Conservation (phyloP, 2,797 vertebrate genomes). For the Gallinago stenura region DNA sequence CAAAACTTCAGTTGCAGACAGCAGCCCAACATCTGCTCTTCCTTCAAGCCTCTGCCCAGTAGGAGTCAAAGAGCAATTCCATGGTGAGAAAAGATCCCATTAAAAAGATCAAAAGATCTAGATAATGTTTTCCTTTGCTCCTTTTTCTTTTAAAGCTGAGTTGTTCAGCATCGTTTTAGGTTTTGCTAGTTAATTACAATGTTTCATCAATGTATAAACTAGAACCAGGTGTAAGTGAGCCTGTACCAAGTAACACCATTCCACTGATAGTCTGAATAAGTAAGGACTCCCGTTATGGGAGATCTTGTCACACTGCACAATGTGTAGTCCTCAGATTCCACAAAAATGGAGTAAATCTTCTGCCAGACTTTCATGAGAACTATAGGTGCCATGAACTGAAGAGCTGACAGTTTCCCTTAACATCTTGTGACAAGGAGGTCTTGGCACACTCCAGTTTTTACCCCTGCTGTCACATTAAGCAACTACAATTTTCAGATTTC, state of each 20-base stretch:
- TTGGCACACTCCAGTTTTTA: background rate
- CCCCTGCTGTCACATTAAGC: background rate
- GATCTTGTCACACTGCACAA: background rate
- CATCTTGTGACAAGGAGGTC: background rate
- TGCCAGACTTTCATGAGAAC: background rate
- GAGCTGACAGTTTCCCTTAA: background rate
- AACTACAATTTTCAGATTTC: background rate
- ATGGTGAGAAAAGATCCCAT: slow-evolving; percentile 73
- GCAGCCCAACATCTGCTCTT: slow-evolving; percentile 80
- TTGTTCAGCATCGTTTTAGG: background rate
- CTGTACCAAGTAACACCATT: background rate
- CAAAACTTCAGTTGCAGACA: slow-evolving; percentile 74
- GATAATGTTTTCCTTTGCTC: background rate
- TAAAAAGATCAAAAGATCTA: background rate
- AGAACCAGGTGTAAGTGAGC: background rate
- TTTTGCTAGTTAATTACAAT: background rate
- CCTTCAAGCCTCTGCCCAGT: slow-evolving; percentile 79
- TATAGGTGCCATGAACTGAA: background rate
- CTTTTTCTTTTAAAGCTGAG: background rate
- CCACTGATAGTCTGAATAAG: background rate
- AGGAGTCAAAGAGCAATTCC: slow-evolving; percentile 83
- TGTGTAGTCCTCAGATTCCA: background rate
- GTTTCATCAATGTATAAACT: background rate
- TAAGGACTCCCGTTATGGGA: background rate
- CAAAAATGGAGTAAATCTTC: background rate